A percentile compares a stretch with the other conserved stretches of the same genome.
phyloP scores from a whole-genome alignment of 2,797 vertebrate genomes.

The Halcyon leucocephala region DNA sequence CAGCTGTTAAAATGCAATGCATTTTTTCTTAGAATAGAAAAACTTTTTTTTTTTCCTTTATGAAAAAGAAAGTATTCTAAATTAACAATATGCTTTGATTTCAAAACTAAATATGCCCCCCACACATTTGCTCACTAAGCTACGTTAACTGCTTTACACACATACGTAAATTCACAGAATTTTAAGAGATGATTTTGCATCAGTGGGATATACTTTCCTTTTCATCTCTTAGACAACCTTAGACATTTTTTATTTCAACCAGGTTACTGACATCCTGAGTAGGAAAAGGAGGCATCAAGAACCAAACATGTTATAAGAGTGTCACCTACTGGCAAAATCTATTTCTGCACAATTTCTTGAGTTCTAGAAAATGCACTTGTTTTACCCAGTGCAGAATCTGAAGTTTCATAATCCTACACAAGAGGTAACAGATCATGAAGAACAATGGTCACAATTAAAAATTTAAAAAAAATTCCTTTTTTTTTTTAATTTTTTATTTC shows the following conservation, averaged over 20 bases:
- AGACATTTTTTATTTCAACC: background rate
- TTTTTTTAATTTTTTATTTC: background rate
- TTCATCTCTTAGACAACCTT: background rate
- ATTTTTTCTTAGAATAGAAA: background rate
- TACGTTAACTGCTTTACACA: background rate
- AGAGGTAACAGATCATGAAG: background rate
- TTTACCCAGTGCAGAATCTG: background rate
- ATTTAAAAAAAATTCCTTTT: background rate
- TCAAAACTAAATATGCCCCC: background rate
- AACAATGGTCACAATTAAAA: background rate
- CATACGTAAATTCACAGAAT: background rate
- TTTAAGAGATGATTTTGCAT: background rate
- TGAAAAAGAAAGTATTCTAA: background rate
- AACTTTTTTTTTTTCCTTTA: background rate
- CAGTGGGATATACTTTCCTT: background rate
- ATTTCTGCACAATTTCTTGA: background rate
- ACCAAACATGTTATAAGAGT: background rate
- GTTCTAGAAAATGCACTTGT: background rate
- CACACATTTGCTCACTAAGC: background rate
- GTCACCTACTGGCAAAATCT: slow-evolving; percentile 24
- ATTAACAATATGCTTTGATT: background rate
- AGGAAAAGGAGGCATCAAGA: background rate
- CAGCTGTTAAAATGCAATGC: background rate
- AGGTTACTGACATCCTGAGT: background rate
- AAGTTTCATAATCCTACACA: background rate